phyloP scores from a whole-genome alignment of 2,797 vertebrate genomes.

The Tokudaia tokunoshimensis region DNA sequence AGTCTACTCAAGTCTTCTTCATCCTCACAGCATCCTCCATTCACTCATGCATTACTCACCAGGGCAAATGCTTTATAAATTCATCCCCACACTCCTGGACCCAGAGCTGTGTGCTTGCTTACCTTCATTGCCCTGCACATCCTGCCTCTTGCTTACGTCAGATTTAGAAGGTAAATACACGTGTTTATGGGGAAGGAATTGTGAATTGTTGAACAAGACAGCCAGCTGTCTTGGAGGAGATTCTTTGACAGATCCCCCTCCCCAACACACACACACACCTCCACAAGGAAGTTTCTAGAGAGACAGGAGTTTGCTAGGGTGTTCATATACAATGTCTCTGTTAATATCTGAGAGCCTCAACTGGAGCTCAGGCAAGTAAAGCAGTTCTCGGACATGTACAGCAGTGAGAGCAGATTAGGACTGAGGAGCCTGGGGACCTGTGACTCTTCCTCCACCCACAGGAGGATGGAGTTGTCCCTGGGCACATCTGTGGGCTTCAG shows the following conservation, averaged over 20 bases:
- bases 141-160: neutral
- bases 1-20: neutral
- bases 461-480: neutral
- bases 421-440: neutral
- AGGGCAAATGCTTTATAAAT: neutral
- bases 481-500: neutral
- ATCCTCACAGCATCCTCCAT: too few species aligned
- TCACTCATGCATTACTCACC: neutral
- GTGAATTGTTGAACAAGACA: neutral
- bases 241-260: neutral
- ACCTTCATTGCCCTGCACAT: neutral
- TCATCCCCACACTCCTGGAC: neutral
- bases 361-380: neutral
- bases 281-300: neutral
- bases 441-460: neutral
- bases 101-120: neutral
- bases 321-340: neutral
- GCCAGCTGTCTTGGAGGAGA: neutral
- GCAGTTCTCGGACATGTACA: neutral
- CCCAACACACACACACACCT: accelerated
- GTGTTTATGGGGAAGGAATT: neutral
- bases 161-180: neutral
- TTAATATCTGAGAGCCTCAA: neutral
- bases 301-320: neutral
- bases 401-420: neutral